Base-by-base conservation (phyloP, 2,888 invertebrate genomes). In the Willowsia nigromaculata region DNA sequence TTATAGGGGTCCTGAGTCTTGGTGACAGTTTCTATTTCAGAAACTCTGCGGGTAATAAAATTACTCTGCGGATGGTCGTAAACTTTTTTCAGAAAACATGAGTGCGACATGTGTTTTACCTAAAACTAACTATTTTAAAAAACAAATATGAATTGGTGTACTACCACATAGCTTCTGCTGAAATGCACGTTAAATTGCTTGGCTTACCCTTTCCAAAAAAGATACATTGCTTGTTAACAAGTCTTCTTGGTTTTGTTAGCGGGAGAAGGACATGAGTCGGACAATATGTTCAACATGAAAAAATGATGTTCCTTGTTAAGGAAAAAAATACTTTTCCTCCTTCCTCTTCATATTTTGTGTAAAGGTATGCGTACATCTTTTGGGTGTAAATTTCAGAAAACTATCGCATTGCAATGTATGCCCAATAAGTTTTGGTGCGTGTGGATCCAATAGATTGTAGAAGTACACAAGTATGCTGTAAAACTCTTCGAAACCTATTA, bases 81-180 rank as follows among this genome's bases (percentile, higher is more conserved):
- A 89, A 89, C 30, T 84, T 78, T 83, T 82, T 74, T 37, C 40
- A 25, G 33, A 85, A 88, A 89, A 89, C 89, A 89, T 89, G 88
- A 78, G 89, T 81, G 89, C 74, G 89, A 89, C 89, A 89, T 89
- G 85, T 89, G 89, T 89, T 89, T 89, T 89, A 71, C 88, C 76
- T 84, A 89, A 89, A 85, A 85, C 27, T 81, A 89, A 85, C 85
- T 56, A 85, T 85, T 89, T 87, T 81, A 40, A 68, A 82, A 89
- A 84, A 85, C 89, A 89, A 89, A 89, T 89, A 89, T 78, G 81
- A 89, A 78, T 25, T 78, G 50, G 78, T 85, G 78, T 62, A 56
- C 37, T 37, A 50, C 53, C 18, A 47, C 11, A 15, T 50, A n/a
- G 5, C 65, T n/a, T 13, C 40, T 74, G 27, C 25, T 50, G 1